Base-by-base conservation (phyloP, 1,140 invertebrate genomes). In the Zaprionus kolodkinae region DNA sequence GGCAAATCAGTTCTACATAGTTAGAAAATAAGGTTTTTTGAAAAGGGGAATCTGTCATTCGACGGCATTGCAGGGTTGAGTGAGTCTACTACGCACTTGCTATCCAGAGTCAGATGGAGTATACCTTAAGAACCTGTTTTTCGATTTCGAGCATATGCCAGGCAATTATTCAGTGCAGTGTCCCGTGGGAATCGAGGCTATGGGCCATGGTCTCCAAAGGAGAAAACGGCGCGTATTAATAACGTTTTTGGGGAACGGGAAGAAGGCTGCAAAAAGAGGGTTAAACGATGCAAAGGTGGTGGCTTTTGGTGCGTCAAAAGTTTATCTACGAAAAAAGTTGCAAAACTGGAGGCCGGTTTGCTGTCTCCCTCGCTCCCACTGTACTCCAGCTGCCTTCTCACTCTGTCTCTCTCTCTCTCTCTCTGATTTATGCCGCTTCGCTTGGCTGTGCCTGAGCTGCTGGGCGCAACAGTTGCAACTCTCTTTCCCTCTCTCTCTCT, bases 401-500 rank as follows among this genome's bases (percentile, higher is more conserved):
- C 62, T 81, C 73, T 67, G 63, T 62, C 52, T 61, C 84, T 88
- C 56, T 38, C 25, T 11, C 62, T 81, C 73, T 67, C 59, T 62
- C 52, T 61, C 84, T 88, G 84, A 88, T 88, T 88, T 88, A 88
- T 88, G 78, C 81, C 75, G 62, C 77, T 77, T 78, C 65, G 64
- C 63, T 65, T 65, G 71, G 63, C 65, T 74, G 72, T 74, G 66
- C 71, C 71, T 52, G 17, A 27, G 30, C 40, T 54, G 54, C 40
- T 54, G 54, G 60, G 65, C 78, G 85, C 85, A 89, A 89, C 85
- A 89, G 85, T 89, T 89, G 85, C 85, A 89, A 85, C 79, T 79
- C 83, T 6, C 56, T 17, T n/a, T n/a, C 5, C n/a, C n/a, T n/a
- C n/a, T n/a, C n/a, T n/a, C n/a, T n/a, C n/a, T n/a, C n/a, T n/a